A percentile compares a stretch with the other conserved stretches of the same genome.
Evolutionary conservation across 2,888 invertebrate species (phyloP).

Genomic region (Calliphora vomitoria): DNA sequence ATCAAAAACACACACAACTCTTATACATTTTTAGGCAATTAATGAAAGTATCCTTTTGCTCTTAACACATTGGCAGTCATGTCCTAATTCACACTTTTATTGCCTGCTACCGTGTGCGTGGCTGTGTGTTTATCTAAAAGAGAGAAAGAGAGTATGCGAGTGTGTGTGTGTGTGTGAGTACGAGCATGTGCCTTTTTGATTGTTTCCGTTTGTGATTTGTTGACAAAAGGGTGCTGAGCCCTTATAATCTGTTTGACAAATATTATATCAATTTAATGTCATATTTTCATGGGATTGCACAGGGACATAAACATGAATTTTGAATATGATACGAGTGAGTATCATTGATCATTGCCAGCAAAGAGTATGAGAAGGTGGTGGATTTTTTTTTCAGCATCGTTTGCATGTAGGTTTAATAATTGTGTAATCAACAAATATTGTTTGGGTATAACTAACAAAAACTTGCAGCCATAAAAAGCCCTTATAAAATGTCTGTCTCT

Average conservation of each 20-base stretch:
- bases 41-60: constrained; percentile 50
- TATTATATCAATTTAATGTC: constrained; percentile 74
- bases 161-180: constrained; percentile 1
- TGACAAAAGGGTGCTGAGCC: constrained; percentile 74
- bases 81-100: constrained; percentile 61
- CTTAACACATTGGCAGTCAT: constrained; percentile 27
- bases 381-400: constrained; percentile 64
- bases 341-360: constrained; percentile 60
- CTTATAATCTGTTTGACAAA: constrained; percentile 77
- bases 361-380: constrained; percentile 41
- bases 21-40: constrained; percentile 64
- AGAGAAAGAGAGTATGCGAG: neutral
- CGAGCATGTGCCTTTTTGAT: constrained; percentile 52
- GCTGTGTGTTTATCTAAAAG: too few species aligned
- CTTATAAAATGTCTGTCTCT: constrained; percentile 50
- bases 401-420: constrained; percentile 58
- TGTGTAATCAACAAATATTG: constrained; percentile 70
- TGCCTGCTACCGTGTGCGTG: neutral
- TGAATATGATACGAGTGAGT: constrained; percentile 57
- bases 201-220: constrained; percentile 44
- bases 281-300: constrained; percentile 69
- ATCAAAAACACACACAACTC: constrained; percentile 45
- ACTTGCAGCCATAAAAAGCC: constrained; percentile 60
- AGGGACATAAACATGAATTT: constrained; percentile 32
- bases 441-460: too few species aligned